Percentiles rank a stretch among this genome's conserved stretches.
Evolutionary conservation across 1,140 invertebrate species (phyloP).

Genomic region (Cherax destructor): DNA sequence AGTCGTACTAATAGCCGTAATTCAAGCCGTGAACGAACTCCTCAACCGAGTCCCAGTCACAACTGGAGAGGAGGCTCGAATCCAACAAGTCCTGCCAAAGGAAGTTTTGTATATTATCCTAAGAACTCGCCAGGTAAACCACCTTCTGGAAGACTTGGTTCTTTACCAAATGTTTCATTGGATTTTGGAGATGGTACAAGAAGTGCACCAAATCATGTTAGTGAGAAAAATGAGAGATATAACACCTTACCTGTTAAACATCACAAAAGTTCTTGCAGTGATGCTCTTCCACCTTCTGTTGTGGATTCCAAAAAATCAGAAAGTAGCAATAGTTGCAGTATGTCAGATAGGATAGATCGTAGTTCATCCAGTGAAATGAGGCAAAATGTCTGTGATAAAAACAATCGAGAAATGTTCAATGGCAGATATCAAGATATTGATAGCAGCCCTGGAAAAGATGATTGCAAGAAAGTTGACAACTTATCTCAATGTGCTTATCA

Average conservation of each 20-base stretch:
- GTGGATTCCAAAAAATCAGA: neutral
- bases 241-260: constrained; percentile 55
- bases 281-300: neutral
- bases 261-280: neutral
- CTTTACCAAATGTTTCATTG: constrained; percentile 54
- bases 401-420: neutral
- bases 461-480: neutral
- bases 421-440: neutral
- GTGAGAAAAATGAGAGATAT: constrained; percentile 34
- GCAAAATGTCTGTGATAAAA: constrained; percentile 18
- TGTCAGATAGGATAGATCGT: constrained; percentile 8
- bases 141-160: constrained; percentile 54
- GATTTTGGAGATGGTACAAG: constrained; percentile 38
- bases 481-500: neutral
- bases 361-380: neutral
- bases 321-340: neutral
- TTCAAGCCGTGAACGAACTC: constrained; percentile 40
- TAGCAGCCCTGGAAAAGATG: neutral
- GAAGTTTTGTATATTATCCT: neutral
- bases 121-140: constrained; percentile 48
- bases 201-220: constrained; percentile 10
- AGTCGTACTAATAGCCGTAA: constrained; percentile 62
- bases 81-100: constrained; percentile 47
- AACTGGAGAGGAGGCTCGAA: constrained; percentile 51
- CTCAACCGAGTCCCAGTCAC: constrained; percentile 46